Evolutionary conservation across 30 jellyfish, hydroid and myxozoan genomes (phyloP).

Genomic region (Haliclystus octoradiatus): DNA sequence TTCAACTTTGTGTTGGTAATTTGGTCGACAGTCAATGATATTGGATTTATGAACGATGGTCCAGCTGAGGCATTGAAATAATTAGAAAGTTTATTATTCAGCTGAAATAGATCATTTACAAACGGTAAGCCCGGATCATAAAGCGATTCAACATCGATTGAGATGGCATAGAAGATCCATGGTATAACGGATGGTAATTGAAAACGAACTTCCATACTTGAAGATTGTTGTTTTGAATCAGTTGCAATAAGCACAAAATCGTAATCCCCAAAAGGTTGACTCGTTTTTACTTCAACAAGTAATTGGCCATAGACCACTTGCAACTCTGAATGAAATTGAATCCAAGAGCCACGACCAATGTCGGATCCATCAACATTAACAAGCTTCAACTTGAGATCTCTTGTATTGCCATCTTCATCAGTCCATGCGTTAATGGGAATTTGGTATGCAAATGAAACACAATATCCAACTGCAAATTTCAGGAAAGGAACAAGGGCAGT

Average conservation of each 20-base stretch:
- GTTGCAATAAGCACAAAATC: background rate
- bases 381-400: slow-evolving; percentile 29
- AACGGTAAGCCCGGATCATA: background rate
- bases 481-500: slow-evolving; percentile 14
- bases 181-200: background rate
- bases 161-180: background rate
- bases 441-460: slow-evolving; percentile 47
- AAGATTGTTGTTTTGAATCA: background rate
- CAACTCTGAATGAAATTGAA: slow-evolving; percentile 33
- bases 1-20: background rate
- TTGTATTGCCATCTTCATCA: slow-evolving; percentile 80
- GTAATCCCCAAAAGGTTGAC: background rate
- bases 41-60: background rate
- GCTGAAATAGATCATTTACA: background rate
- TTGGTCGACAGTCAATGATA: background rate
- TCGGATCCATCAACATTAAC: slow-evolving; percentile 16
- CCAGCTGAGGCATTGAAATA: background rate
- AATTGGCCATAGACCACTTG: slow-evolving; percentile 15
- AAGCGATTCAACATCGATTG: background rate
- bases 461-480: slow-evolving; percentile 18
- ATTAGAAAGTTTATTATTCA: background rate
- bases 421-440: slow-evolving; percentile 61
- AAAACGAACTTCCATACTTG: background rate
- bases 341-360: slow-evolving; percentile 23
- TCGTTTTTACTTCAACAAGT: background rate